These are phyloP conservation scores for Melieria picta DNA, from an alignment of 2,888 invertebrate genomes.

Conservation along the genomic window DNA sequence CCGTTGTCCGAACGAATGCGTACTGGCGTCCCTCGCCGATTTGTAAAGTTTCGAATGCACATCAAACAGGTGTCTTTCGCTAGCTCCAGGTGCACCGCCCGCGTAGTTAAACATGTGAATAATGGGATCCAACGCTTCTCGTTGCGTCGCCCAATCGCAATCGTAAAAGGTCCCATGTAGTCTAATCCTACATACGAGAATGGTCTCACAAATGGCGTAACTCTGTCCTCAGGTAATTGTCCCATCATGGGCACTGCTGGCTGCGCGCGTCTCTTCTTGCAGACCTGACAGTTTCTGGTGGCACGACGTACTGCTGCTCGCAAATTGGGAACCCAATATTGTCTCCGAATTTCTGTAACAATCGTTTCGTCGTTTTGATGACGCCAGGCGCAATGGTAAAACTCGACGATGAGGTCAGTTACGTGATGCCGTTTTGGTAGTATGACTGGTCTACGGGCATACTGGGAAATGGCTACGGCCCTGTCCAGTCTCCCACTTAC, in stretches of 20 bases:
- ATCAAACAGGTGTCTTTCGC: slow-evolving; percentile 41
- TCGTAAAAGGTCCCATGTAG: slow-evolving; percentile 5
- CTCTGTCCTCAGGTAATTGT: neutral
- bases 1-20: slow-evolving; percentile 36
- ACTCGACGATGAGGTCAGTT: slow-evolving; percentile 8
- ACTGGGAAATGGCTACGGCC: neutral
- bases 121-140: slow-evolving; percentile 36
- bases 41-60: slow-evolving; percentile 42
- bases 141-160: slow-evolving; percentile 11
- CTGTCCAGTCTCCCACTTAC: neutral
- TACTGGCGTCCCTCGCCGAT: slow-evolving; percentile 24
- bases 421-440: neutral
- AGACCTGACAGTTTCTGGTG: neutral
- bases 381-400: neutral
- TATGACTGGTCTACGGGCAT: neutral
- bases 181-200: neutral
- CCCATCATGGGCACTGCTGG: neutral
- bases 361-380: slow-evolving; percentile 11
- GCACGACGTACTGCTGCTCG: no score
- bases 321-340: no score
- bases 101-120: slow-evolving; percentile 33
- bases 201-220: slow-evolving; percentile 1
- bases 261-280: no score
- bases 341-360: neutral
- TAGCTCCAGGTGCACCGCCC: slow-evolving; percentile 36